Base-by-base conservation (phyloP, 2,113 vertebrate species). In the Sceloporus undulatus region DNA sequence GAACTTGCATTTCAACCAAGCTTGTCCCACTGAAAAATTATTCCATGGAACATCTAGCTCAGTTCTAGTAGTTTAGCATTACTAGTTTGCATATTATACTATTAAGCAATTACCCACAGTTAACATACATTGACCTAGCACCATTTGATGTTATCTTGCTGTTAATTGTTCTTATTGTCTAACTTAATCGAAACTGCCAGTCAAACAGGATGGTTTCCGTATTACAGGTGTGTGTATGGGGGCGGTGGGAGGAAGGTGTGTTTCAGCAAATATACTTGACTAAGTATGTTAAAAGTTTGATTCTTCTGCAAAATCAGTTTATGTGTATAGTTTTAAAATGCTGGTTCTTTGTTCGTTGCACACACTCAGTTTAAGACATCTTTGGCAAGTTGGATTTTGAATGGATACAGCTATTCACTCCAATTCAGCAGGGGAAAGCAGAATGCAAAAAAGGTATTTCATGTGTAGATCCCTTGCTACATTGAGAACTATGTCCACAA, bases 181-280 rank as follows among this genome's bases (percentile, higher is more conserved):
- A 81, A 5, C 56, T 81, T 62, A 42, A 18, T 5, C 52, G 62
- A 48, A 62, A 74, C 27, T 80, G 48, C 48, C 52, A 29, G 23
- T 73, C 18, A 40, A 59, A 80, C 9, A 56, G 48, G 23, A 21
- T 42, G 88, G 78, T 65, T 90, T 90, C 76, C 83, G 85, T 80
- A 70, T 70, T 70, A 77, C 87, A 91, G 86, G 54, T 29, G 71
- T 34, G 34, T 34, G 34, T 34, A 34, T 34, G 34, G 34, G 34
- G 34, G 34, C 34, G 38, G 34, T 2, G 18, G 79, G 73, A 80
- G 66, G 34, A 21, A 75, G 16, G 10, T 76, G 29, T 70, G 80
- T 87, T 34, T 34, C 75, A 90, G 88, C n/a, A 42, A 62, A 3
- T 25, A 66, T 25, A 68, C 25, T 23, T 3, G 18, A 68, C 2